These are phyloP conservation scores for Strigamia crassipes DNA, from an alignment of 2,888 invertebrate species.

Conservation along the genomic window DNA sequence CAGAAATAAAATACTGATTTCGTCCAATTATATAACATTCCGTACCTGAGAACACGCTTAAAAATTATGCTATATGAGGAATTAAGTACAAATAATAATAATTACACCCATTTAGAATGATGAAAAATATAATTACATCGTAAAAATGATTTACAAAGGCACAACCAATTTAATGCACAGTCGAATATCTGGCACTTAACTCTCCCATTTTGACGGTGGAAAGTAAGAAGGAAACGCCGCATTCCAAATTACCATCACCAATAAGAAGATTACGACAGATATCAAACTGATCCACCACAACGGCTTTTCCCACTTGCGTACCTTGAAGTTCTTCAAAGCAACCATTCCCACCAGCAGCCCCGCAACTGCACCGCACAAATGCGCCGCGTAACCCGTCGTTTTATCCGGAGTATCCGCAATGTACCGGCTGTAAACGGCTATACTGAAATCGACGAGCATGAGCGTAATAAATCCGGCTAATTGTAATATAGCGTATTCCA, in stretches of 20 bases:
- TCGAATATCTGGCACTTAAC: neutral
- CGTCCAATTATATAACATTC: neutral
- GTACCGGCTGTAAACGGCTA: constrained; percentile 88
- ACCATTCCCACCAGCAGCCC: constrained; percentile 83
- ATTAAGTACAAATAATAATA: too few species aligned
- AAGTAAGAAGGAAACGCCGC: constrained; percentile 60
- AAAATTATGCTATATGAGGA: neutral
- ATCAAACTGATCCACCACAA: constrained; percentile 81
- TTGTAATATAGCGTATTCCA: constrained; percentile 90
- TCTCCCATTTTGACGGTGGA: constrained; percentile 50
- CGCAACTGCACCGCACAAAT: constrained; percentile 87
- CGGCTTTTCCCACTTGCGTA: constrained; percentile 77
- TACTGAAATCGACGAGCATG: constrained; percentile 81
- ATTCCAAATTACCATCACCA: constrained; percentile 74
- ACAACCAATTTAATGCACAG: neutral
- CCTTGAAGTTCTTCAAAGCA: constrained; percentile 79
- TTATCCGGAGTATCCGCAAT: constrained; percentile 63
- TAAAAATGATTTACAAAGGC: neutral
- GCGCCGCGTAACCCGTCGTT: constrained; percentile 81
- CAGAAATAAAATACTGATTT: neutral
- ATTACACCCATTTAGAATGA: too few species aligned
- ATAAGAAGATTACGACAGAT: constrained; percentile 71
- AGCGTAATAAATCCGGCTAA: constrained; percentile 80
- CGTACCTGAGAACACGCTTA: neutral
- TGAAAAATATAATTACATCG: too few species aligned